Evolutionary conservation across 2,797 vertebrate genomes (phyloP).

Genomic region (Ambastaia sidthimunki): DNA sequence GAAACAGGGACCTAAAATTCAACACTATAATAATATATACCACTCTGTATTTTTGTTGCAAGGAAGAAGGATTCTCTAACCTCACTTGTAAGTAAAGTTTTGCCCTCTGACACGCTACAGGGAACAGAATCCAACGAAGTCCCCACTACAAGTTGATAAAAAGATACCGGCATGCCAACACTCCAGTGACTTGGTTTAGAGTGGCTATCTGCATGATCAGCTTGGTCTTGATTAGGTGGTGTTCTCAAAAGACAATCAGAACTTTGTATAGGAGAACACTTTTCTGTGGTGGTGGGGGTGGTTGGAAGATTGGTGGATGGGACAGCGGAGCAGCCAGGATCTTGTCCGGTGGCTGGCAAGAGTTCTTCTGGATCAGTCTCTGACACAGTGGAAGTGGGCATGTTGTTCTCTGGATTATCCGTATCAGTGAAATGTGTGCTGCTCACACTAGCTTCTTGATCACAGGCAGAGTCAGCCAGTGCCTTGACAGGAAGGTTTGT

Average conservation of each 20-base stretch:
- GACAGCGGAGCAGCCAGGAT: background rate
- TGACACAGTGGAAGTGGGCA: constrained; percentile 54
- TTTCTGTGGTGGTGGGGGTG: background rate
- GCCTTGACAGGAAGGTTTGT: constrained; percentile 57
- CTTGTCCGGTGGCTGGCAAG: background rate
- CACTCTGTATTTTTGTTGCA: background rate
- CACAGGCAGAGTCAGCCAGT: constrained; percentile 63
- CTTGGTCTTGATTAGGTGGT: background rate
- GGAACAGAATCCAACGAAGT: background rate
- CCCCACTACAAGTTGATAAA: constrained; percentile 10
- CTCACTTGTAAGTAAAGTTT: background rate
- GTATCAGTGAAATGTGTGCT: constrained; percentile 7
- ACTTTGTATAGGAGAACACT: background rate
- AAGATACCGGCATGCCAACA: constrained; percentile 24
- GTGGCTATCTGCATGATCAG: background rate
- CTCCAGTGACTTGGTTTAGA: constrained; percentile 13
- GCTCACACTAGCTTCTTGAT: constrained; percentile 26
- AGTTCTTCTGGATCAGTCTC: constrained; percentile 44
- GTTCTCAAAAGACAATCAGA: background rate
- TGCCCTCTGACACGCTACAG: constrained; percentile 2
- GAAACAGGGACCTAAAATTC: background rate
- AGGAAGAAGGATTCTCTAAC: background rate
- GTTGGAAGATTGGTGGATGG: background rate
- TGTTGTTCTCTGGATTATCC: constrained; percentile 32
- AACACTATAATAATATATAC: background rate